These are phyloP conservation scores for Hypsopygia costalis DNA, from an alignment of 2,888 invertebrate species.

Conservation along the genomic window DNA sequence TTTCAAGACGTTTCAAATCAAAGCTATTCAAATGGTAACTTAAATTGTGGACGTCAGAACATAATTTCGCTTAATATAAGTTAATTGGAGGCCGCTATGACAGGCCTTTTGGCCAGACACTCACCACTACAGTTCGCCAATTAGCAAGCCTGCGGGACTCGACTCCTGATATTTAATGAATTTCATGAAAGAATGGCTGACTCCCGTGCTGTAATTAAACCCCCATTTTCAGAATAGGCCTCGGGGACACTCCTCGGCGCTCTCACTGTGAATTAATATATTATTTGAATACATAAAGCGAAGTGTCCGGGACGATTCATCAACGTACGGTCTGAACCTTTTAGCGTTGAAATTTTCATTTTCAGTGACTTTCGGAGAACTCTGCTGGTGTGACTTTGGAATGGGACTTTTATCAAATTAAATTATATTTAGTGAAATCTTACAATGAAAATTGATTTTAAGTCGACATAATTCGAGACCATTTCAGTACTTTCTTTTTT, in stretches of 20 bases:
- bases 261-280: conserved; percentile 14
- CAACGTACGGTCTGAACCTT: conserved; percentile 7
- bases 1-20: conserved; percentile 24
- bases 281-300: conserved; percentile 12
- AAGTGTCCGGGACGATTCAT: conserved; percentile 10
- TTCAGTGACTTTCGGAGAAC: not conserved
- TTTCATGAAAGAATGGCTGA: conserved; percentile 41
- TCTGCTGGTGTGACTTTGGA: not conserved
- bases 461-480: too few relatives aligned
- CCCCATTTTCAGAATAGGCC: conserved; percentile 43
- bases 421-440: not conserved
- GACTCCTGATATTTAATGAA: conserved; percentile 42
- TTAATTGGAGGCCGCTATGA: conserved; percentile 43
- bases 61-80: conserved; percentile 40
- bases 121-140: conserved; percentile 43
- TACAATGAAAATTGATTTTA: too few relatives aligned
- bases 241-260: conserved; percentile 9
- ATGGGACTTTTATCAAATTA: not conserved
- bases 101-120: conserved; percentile 38
- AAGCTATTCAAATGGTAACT: conserved; percentile 37
- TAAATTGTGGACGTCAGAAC: conserved; percentile 36
- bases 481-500: too few relatives aligned
- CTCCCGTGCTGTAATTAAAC: conserved; percentile 49
- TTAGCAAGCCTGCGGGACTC: conserved; percentile 31
- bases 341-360: conserved; percentile 5